phyloP scores from a whole-genome alignment of 1,140 invertebrate genomes.

The Drosophila ogumai region DNA sequence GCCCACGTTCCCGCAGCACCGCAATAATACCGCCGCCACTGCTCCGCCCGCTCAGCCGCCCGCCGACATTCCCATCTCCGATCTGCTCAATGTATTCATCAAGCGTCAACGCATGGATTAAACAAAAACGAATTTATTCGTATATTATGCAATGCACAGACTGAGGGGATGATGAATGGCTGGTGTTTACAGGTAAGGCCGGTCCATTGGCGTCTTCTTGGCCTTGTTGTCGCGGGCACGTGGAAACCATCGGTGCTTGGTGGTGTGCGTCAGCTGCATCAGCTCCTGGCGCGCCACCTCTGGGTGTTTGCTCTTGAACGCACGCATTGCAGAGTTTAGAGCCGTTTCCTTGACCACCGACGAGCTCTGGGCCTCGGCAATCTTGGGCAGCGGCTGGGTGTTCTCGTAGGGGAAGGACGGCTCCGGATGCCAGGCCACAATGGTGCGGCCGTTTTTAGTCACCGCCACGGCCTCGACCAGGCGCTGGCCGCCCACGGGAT shows the following conservation, averaged over 20 bases:
- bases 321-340: slow-evolving; percentile 87
- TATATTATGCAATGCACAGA: slow-evolving; percentile 61
- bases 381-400: slow-evolving; percentile 89
- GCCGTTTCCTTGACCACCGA: slow-evolving; percentile 88
- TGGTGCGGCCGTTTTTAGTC: slow-evolving; percentile 90
- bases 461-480: slow-evolving; percentile 87
- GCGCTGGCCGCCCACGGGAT: slow-evolving; percentile 68
- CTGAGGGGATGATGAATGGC: not conserved
- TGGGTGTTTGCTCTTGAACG: slow-evolving; percentile 89
- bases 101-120: slow-evolving; percentile 71
- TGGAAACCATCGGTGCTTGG: slow-evolving; percentile 92
- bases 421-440: slow-evolving; percentile 95
- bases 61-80: slow-evolving; percentile 89
- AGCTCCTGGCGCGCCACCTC: slow-evolving; percentile 88
- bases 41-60: slow-evolving; percentile 87
- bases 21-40: slow-evolving; percentile 89
- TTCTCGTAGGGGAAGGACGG: slow-evolving; percentile 93
- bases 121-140: slow-evolving; percentile 47
- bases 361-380: slow-evolving; percentile 67
- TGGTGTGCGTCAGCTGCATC: slow-evolving; percentile 91
- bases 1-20: slow-evolving; percentile 98
- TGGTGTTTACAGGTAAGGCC: slow-evolving; percentile 89
- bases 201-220: slow-evolving; percentile 89
- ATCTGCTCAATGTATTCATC: slow-evolving; percentile 87
- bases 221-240: slow-evolving; percentile 88